Conservation (phyloP, 2,888 invertebrate genomes). For the Nesidiocoris tenuis region DNA sequence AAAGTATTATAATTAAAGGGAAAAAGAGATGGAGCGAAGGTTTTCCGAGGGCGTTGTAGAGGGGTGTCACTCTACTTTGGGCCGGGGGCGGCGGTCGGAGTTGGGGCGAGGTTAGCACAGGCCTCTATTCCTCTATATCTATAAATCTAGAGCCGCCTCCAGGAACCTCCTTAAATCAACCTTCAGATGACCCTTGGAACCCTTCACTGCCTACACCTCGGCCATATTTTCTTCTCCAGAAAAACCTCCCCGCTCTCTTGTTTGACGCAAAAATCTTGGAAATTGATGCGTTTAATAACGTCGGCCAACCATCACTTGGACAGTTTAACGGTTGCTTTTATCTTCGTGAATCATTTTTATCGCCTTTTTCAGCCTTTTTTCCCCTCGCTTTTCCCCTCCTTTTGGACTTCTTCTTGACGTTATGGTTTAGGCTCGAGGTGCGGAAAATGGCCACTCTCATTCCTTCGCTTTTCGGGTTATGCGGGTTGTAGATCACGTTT, state of each 20-base stretch:
- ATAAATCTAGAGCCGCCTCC: constrained; percentile 49
- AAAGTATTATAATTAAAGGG: constrained; percentile 77
- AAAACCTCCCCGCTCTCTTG: constrained; percentile 3
- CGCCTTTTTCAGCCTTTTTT: constrained; percentile 2
- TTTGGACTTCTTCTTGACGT: background rate
- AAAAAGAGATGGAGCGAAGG: constrained; percentile 41
- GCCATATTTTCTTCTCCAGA: constrained; percentile 20
- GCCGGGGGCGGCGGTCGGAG: constrained; percentile 11
- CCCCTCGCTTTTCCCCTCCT: background rate
- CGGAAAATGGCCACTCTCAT: constrained; percentile 4
- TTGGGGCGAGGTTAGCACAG: background rate
- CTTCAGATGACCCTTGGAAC: constrained; percentile 36
- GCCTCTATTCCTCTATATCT: constrained; percentile 47
- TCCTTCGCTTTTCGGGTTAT: background rate
- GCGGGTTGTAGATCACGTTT: constrained; percentile 24
- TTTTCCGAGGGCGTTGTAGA: constrained; percentile 44
- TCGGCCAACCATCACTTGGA: constrained; percentile 42
- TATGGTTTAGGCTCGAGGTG: constrained; percentile 6
- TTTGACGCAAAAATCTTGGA: constrained; percentile 33
- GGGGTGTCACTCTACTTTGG: constrained; percentile 57
- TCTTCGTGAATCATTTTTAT: constrained; percentile 42
- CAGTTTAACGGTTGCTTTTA: constrained; percentile 43
- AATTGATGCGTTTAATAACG: constrained; percentile 43
- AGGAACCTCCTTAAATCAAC: constrained; percentile 45
- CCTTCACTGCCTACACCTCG: constrained; percentile 17